A percentile compares a stretch with the other conserved stretches of the same genome.
Evolutionary conservation across 2,797 vertebrate species (phyloP).

Genomic region (Pangasius macronema): DNA sequence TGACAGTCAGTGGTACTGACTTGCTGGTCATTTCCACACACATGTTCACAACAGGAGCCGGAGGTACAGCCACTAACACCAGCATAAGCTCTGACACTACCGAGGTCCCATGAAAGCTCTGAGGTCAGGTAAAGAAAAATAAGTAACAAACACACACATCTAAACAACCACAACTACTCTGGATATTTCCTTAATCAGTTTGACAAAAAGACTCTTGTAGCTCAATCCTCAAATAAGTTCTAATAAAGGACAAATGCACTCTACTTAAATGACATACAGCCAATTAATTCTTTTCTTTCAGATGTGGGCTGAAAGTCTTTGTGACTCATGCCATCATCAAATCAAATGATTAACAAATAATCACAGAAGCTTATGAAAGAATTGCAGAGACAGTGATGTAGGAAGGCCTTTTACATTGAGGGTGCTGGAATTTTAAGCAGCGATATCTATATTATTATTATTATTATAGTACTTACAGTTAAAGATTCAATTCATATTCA

Average conservation of each 20-base stretch:
- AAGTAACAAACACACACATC: background rate
- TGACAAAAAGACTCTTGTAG: too few relatives aligned
- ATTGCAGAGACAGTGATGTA: background rate
- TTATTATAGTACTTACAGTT: background rate
- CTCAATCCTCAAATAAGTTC: background rate
- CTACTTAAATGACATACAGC: background rate
- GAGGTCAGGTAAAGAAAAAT: constrained; percentile 29
- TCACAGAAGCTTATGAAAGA: background rate
- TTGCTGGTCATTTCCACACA: constrained; percentile 61
- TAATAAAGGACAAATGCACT: background rate
- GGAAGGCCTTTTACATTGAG: background rate
- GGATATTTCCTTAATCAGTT: background rate
- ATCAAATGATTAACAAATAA: background rate
- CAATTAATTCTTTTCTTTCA: background rate
- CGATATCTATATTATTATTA: background rate
- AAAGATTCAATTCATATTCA: background rate
- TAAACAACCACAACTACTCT: background rate
- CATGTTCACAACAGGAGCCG: constrained; percentile 64
- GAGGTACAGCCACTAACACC: constrained; percentile 50
- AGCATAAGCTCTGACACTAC: constrained; percentile 40
- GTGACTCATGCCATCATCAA: background rate
- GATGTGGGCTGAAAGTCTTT: background rate
- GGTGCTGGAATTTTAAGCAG: background rate
- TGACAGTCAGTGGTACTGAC: constrained; percentile 55
- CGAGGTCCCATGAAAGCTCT: constrained; percentile 68